phyloP scores from a whole-genome alignment of 2,113 vertebrate species.

The Beaufortia kweichowensis region DNA sequence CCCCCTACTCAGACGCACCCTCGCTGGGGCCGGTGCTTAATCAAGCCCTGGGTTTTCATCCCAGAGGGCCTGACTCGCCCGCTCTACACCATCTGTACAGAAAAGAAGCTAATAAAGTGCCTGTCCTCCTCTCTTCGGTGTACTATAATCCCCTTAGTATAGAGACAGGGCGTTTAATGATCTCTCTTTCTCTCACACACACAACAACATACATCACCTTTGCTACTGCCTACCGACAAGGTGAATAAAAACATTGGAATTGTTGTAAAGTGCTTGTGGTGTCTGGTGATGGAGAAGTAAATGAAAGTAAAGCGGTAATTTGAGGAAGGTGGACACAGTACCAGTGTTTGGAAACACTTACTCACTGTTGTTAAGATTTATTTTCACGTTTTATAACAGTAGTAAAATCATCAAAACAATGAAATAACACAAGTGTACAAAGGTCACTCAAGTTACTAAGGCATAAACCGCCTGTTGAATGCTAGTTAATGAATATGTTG shows the following conservation, averaged over 20 bases:
- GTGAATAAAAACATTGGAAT: not conserved
- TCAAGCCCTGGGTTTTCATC: slow-evolving; percentile 65
- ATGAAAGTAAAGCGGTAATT: not conserved
- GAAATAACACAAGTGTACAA: too few relatives aligned
- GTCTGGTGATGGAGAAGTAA: not conserved
- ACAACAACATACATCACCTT: slow-evolving; percentile 20
- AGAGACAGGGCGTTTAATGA: not conserved
- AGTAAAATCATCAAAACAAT: too few relatives aligned
- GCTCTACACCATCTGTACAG: slow-evolving; percentile 63
- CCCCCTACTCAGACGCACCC: slow-evolving; percentile 52
- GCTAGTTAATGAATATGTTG: too few relatives aligned
- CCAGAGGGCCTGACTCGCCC: slow-evolving; percentile 59
- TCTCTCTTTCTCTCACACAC: slow-evolving; percentile 29
- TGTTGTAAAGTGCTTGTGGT: not conserved
- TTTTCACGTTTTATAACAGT: too few relatives aligned
- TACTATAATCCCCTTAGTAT: slow-evolving; percentile 18
- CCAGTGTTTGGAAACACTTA: too few relatives aligned
- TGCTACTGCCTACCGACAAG: not conserved
- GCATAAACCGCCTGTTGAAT: not conserved
- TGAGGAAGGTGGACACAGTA: not conserved
- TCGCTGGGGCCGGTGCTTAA: slow-evolving; percentile 65
- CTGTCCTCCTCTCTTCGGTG: slow-evolving; percentile 60
- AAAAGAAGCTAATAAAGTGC: slow-evolving; percentile 60
- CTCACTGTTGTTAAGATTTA: too few relatives aligned
- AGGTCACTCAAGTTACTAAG: too few relatives aligned